Base-by-base conservation (phyloP, 2,888 invertebrate genomes). In the Ormyrus rosae region DNA sequence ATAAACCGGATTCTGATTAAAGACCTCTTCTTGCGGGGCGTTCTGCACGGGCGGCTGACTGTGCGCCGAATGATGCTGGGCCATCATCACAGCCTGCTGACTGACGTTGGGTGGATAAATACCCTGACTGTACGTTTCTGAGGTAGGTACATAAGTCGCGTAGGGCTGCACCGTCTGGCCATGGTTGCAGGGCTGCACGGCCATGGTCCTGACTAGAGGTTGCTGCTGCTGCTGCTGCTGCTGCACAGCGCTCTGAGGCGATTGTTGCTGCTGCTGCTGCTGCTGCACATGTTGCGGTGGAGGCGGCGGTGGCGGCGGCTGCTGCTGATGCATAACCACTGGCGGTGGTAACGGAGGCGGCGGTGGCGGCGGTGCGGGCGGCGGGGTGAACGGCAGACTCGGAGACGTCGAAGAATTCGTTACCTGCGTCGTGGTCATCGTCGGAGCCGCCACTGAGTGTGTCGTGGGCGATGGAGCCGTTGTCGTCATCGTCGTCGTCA, bases 321-420 rank as follows among this genome's bases (percentile, higher is more conserved):
- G 71, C 34, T 80, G 60, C 50, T 71, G 51, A 75, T 63, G 64
- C 80, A 84, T 2, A 46, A 64, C 19, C 58, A 82, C n/a, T 69
- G 74, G 61, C 74, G 83, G 71, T 48, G 83, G 74, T 5, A 34
- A 34, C 34, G 82, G 80, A 6, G 79, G 80, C 0, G 83, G 82
- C 1, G 83, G 50, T 45, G 82, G 81, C 1, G 85, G 85, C 0
- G 78, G 83, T 5, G 85, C 83, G 9, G 86, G 85, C 13, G 85
- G 85, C 9, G 89, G 87, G 5, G 87, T 85, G 46, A 86, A 88
- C 6, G 90, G 90, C 73, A 89, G 78, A 72, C 89, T 90, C 46
- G 90, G 90, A 8, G 90, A 90, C 0, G 89, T 90, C 13, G 89
- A 86, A 0, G 89, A 87, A 68, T 89, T 90, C 34, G 88, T 90